Evolutionary conservation across 64 coral and sea anemone genomes (phyloP), one percentile per base, ranked within the genome.

Genomic region (Montipora capricornis): DNA sequence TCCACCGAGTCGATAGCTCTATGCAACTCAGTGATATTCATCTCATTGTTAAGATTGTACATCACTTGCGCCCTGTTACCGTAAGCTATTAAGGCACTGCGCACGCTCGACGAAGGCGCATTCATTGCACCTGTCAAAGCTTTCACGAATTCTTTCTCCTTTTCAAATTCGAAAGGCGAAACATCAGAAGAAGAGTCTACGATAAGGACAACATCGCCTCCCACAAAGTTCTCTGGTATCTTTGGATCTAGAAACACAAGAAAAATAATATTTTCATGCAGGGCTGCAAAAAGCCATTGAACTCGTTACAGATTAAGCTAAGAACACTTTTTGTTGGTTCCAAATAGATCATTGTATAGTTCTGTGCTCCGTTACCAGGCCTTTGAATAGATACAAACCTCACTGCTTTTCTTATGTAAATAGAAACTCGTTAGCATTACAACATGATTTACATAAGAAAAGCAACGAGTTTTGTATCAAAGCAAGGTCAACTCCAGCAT

Each of bases 161-260:
- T 77, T 52, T 93, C 48, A 47, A 47, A 93, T 15, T 77, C 10
- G 64, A 68, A 53, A 49, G 19, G 15, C 22, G 74, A 52, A 45
- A 93, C 77, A 26, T 80, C 83, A 4, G 75, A 73, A 49, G 92
- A 93, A 14, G 92, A 93, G 73, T 93, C 92, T 12, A 49, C 92
- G 5, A 93, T 22, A 44, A 93, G 73, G 3, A 93, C 61, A 24
- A 93, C 49, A 37, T 88, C 84, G 8, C 83, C 78, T 44, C 19
- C 67, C 37, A 47, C 24, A 19, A 86, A 86, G 45, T 73, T 50
- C 49, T 5, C 19, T 86, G 82, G 82, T 86, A 86, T 12, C 67
- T 70, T 48, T 86, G 62, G 64, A 71, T 86, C 82, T 86, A 49
- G 9, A 1, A 52, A 86, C 47, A 49, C 10, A 20, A 4, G 8